Evolutionary conservation across 2,888 invertebrate genomes (phyloP).

Genomic region (Capitulum mitella): DNA sequence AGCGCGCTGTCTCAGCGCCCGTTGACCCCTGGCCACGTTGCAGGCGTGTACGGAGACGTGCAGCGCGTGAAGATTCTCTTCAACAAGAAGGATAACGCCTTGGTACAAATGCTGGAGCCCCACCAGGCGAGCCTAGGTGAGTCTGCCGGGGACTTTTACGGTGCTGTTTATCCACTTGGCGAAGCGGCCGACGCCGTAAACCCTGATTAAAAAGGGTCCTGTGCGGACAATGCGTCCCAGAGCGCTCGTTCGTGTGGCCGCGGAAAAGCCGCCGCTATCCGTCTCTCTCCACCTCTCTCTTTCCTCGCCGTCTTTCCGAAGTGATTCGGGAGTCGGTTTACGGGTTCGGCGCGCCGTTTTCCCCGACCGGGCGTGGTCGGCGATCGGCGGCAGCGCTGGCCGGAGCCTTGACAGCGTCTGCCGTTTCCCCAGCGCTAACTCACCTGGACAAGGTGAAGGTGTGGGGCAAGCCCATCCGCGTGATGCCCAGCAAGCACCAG

Average conservation of each 20-base stretch:
- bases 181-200: neutral
- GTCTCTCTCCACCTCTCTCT: neutral
- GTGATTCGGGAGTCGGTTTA: too few species aligned
- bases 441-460: constrained; percentile 97
- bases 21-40: constrained; percentile 37
- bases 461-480: constrained; percentile 93
- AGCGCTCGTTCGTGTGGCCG: neutral
- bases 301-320: too few species aligned
- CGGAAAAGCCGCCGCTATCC: neutral
- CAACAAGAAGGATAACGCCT: constrained; percentile 99
- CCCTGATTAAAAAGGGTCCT: neutral
- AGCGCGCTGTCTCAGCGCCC: neutral
- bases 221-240: neutral
- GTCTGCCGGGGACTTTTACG: neutral
- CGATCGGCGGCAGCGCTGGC: too few species aligned
- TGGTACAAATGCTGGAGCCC: constrained; percentile 97
- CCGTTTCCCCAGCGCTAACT: constrained; percentile 48
- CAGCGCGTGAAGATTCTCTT: constrained; percentile 99
- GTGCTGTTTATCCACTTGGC: neutral
- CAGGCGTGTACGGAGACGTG: constrained; percentile 99
- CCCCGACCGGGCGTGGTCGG: too few species aligned
- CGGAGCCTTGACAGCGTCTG: too few species aligned
- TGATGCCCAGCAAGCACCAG: constrained; percentile 97
- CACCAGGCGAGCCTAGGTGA: constrained; percentile 88
- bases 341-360: too few species aligned